A percentile compares a stretch with the other conserved stretches of the same genome.
Evolutionary conservation across 2,797 vertebrate species (phyloP).

Genomic region (Pangasius mekongensis): DNA sequence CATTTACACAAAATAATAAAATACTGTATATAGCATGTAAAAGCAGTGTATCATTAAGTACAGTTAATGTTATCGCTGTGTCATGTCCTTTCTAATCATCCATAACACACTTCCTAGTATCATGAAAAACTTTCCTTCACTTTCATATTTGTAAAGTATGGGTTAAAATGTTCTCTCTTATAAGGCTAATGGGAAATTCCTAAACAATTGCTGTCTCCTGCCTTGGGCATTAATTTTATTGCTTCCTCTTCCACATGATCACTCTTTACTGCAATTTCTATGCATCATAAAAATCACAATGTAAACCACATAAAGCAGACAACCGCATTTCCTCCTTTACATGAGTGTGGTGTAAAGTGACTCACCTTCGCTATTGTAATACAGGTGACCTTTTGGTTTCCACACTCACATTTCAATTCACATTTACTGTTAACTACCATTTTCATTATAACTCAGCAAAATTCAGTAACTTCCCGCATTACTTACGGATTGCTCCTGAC

Average conservation of each 20-base stretch:
- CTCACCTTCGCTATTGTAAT: slow-evolving; percentile 24
- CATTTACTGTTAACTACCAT: slow-evolving; percentile 46
- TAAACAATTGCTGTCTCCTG: slow-evolving; percentile 29
- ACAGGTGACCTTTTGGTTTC: slow-evolving; percentile 51
- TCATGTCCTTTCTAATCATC: not conserved
- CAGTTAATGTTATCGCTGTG: not conserved
- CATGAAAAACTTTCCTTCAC: not conserved
- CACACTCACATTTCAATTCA: slow-evolving; percentile 42
- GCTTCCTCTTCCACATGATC: slow-evolving; percentile 22
- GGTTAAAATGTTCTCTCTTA: not conserved
- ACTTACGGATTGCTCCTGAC: not conserved
- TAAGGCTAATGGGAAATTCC: not conserved
- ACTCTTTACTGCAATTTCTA: not conserved
- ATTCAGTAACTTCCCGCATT: not conserved
- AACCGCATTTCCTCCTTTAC: slow-evolving; percentile 43
- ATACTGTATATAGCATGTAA: not conserved
- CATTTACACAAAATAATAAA: no score
- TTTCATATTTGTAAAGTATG: not conserved
- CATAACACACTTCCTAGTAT: not conserved
- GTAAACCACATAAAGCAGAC: not conserved
- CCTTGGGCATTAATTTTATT: not conserved
- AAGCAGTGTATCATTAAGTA: not conserved
- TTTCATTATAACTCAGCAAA: slow-evolving; percentile 19
- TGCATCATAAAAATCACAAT: slow-evolving; percentile 18
- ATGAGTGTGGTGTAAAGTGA: slow-evolving; percentile 4